phyloP scores from a whole-genome alignment of 2,113 vertebrate genomes.

The Thymallus thymallus region DNA sequence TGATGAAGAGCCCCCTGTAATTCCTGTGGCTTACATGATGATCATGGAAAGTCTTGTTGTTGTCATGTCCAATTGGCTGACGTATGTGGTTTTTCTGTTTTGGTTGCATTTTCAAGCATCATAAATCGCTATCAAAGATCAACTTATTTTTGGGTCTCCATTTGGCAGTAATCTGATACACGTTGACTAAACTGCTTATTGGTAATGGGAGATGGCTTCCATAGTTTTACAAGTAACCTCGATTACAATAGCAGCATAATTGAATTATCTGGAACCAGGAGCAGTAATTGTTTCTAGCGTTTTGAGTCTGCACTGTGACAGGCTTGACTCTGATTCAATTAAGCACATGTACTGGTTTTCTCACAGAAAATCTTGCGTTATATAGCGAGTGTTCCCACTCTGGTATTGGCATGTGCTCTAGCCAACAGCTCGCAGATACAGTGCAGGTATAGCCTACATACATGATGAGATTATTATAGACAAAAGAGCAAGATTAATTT shows the following conservation, averaged over 20 bases:
- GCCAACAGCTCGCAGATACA: too few relatives aligned
- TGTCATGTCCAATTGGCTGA: neutral
- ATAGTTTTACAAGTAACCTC: slow-evolving; percentile 38
- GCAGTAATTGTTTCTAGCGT: slow-evolving; percentile 68
- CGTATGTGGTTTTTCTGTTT: neutral
- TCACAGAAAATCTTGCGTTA: too few relatives aligned
- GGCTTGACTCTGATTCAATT: slow-evolving; percentile 59
- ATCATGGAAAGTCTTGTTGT: neutral
- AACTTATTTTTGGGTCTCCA: neutral
- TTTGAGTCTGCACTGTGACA: slow-evolving; percentile 47
- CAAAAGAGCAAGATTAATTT: too few relatives aligned
- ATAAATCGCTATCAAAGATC: neutral
- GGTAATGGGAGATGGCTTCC: slow-evolving; percentile 38
- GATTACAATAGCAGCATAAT: slow-evolving; percentile 61
- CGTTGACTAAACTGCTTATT: neutral
- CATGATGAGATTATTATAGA: too few relatives aligned
- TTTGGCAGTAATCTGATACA: neutral
- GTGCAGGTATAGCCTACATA: too few relatives aligned
- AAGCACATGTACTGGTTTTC: slow-evolving; percentile 7
- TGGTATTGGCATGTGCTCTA: too few relatives aligned
- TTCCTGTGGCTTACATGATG: neutral
- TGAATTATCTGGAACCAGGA: slow-evolving; percentile 61
- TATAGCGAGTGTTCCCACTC: too few relatives aligned
- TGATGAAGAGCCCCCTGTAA: neutral
- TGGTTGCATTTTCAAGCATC: neutral